These are phyloP conservation scores for Phoeniculus purpureus DNA, from an alignment of 2,797 vertebrate species.

Conservation along the genomic window DNA sequence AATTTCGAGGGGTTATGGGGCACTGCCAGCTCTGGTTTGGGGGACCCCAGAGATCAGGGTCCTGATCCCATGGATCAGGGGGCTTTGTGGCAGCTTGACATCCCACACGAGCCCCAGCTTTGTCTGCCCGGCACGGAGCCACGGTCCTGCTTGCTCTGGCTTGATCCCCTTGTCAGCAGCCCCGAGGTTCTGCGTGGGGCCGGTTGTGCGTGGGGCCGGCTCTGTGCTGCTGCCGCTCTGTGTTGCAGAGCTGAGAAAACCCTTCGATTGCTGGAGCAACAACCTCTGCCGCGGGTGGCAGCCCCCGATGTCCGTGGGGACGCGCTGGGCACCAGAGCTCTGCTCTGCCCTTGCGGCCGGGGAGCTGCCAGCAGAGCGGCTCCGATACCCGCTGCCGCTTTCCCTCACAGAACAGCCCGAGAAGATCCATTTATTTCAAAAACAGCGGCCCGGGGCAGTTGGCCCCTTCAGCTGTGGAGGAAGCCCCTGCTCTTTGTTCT, in stretches of 20 bases:
- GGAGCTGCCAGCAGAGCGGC: accelerated
- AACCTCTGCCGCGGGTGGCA: not conserved
- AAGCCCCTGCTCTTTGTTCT: constrained; percentile 45
- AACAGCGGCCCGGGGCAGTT: not conserved
- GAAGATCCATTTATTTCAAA: not conserved
- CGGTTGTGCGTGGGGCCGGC: not conserved
- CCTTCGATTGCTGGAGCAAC: not conserved
- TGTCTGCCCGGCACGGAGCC: not conserved
- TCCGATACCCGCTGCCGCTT: accelerated
- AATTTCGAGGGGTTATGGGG: accelerated
- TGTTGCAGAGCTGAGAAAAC: not conserved
- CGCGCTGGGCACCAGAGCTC: accelerated
- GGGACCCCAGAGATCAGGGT: no score
- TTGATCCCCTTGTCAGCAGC: not conserved
- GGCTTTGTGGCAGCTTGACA: accelerated
- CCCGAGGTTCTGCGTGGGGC: no score
- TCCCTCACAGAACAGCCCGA: not conserved
- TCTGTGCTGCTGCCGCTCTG: not conserved
- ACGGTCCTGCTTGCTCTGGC: not conserved
- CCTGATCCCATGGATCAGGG: accelerated
- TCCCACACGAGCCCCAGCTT: not conserved
- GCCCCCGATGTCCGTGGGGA: not conserved
- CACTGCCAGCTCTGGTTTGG: not conserved
- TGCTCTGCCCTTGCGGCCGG: not conserved
- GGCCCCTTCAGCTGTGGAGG: not conserved